Conservation (phyloP, 2,888 invertebrate species). For the Unio delphinus region DNA sequence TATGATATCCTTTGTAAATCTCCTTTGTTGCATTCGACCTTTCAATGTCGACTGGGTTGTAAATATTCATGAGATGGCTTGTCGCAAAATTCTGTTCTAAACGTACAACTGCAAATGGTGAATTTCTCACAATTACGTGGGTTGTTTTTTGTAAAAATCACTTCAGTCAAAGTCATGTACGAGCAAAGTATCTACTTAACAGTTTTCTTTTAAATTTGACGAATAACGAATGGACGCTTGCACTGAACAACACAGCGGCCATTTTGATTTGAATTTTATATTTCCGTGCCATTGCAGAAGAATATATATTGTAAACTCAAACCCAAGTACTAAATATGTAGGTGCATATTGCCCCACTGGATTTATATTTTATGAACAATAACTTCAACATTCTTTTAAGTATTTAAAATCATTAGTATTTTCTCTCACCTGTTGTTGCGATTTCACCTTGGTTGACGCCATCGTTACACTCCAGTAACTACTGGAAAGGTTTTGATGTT, state of each 20-base stretch:
- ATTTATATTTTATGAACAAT: no score
- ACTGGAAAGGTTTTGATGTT: constrained; percentile 38
- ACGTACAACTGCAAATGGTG: no score
- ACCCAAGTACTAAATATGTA: not conserved
- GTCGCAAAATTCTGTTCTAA: no score
- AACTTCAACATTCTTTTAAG: not conserved
- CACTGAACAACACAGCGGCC: not conserved
- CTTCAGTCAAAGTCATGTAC: no score
- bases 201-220: no score
- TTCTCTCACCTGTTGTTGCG: constrained; percentile 43
- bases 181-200: no score
- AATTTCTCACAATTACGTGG: no score
- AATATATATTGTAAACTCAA: not conserved
- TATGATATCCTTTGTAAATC: not conserved
- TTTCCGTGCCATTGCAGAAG: not conserved
- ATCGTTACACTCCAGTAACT: constrained; percentile 42
- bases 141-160: no score
- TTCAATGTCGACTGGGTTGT: constrained; percentile 31
- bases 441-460: constrained; percentile 53
- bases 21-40: constrained; percentile 21
- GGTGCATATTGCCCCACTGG: not conserved
- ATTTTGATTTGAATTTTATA: not conserved
- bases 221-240: no score
- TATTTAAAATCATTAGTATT: constrained; percentile 2
- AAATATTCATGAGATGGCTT: constrained; percentile 19